Base-by-base conservation (phyloP, 2,888 invertebrate genomes). In the Atherix ibis region DNA sequence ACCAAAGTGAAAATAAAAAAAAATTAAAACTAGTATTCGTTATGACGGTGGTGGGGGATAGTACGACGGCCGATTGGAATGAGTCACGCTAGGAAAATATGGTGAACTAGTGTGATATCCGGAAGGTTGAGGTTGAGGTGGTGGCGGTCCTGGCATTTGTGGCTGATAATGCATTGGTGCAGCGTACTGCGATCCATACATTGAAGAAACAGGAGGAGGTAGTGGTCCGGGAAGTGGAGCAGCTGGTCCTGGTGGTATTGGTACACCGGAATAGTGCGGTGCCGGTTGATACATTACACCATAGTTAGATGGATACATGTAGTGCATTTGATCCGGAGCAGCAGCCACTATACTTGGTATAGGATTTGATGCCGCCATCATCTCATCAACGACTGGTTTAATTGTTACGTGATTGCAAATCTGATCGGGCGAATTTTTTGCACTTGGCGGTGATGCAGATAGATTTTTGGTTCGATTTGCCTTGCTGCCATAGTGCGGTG, bases 401-500 rank as follows among this genome's bases (percentile, higher is more conserved):
- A 29, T 29, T 10, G 34, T 26, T 4, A 19, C 17, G 13, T 35
- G 18, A 2, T 30, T 19, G 9, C 15, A 3, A 10, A 25, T 6
- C 26, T 8, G 27, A 17, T 12, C 19, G 18, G 33, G 36, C 5
- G 36, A 28, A n/a, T n/a, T n/a, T n/a, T n/a, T n/a, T 52, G 45
- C 18, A 4, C 33, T 18, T 12, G 42, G 34, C 22, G 45, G 43
- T 18, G 43, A 39, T 4, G 28, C 27, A 14, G 30, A 34, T 13
- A 39, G 36, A 8, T 43, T 36, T 27, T 46, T 40, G n/a, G 41
- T 36, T 8, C 48, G 47, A 34, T 50, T 46, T 16, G 55, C 53
- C 34, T 46, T 56, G 10, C 41, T 44, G 15, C 70, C 62, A 25
- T 65, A 55, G 18, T 70, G 58, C 2, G 77, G 79, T 2, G 82